phyloP scores from a whole-genome alignment of 2,888 invertebrate species.

The Pteria penguin region DNA sequence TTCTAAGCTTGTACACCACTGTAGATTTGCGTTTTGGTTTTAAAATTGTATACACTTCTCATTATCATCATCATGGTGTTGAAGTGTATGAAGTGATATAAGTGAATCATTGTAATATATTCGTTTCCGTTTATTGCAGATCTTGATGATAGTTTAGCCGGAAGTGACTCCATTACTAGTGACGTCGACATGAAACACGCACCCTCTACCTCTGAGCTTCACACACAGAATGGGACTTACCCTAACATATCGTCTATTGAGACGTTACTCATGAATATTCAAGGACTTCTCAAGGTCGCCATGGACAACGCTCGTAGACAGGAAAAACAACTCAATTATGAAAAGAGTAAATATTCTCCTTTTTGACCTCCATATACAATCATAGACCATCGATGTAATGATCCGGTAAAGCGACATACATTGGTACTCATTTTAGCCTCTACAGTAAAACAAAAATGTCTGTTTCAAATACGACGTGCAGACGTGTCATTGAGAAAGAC shows the following conservation, averaged over 20 bases:
- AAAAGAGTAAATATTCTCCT: too few species aligned
- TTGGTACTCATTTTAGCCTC: too few species aligned
- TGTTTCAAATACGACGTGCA: too few species aligned
- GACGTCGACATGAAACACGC: slow-evolving; percentile 57
- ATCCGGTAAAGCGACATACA: too few species aligned
- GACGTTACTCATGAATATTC: slow-evolving; percentile 95
- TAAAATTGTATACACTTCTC: background rate
- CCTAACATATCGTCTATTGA: slow-evolving; percentile 88
- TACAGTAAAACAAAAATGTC: too few species aligned
- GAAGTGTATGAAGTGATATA: too few species aligned
- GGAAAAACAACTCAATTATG: slow-evolving; percentile 96
- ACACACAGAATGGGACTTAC: slow-evolving; percentile 58
- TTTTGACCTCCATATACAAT: too few species aligned
- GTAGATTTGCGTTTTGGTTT: background rate
- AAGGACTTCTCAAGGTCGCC: slow-evolving; percentile 97
- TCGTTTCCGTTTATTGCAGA: slow-evolving; percentile 38
- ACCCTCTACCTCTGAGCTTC: slow-evolving; percentile 43
- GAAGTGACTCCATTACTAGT: slow-evolving; percentile 54
- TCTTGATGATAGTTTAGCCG: slow-evolving; percentile 54
- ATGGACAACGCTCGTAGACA: slow-evolving; percentile 97
- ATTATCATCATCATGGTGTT: too few species aligned
- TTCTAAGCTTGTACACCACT: too few species aligned
- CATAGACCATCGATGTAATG: too few species aligned
- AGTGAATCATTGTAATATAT: slow-evolving; percentile 16
- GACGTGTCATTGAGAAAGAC: too few species aligned